A percentile compares a stretch with the other conserved stretches of the same genome.
These are phyloP conservation scores for Lerista edwardsae DNA, from an alignment of 2,797 vertebrate species.

Conservation along the genomic window DNA sequence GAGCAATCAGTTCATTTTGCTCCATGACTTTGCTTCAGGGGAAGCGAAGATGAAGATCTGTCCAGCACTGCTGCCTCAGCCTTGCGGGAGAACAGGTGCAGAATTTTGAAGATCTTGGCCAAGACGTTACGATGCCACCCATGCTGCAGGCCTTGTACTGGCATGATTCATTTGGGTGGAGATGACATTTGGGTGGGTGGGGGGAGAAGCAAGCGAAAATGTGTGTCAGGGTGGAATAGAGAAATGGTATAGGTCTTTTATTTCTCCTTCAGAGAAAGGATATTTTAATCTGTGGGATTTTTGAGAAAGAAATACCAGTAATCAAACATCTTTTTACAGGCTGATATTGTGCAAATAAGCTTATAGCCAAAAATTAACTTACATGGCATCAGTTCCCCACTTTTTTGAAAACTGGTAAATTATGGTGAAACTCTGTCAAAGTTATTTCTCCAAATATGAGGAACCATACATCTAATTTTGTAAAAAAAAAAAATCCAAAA, in stretches of 20 bases:
- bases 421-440: not conserved
- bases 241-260: not conserved
- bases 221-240: not conserved
- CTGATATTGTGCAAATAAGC: not conserved
- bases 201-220: no score
- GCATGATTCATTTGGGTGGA: constrained; percentile 24
- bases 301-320: not conserved
- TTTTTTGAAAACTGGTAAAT: not conserved
- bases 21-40: not conserved
- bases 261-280: not conserved
- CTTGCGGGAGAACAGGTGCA: constrained; percentile 32
- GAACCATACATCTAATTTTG: not conserved
- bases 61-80: constrained; percentile 6
- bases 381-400: not conserved
- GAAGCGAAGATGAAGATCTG: constrained; percentile 7
- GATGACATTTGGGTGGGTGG: not conserved
- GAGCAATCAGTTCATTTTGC: not conserved
- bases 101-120: not conserved
- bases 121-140: constrained; percentile 18
- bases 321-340: not conserved
- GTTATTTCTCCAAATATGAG: not conserved
- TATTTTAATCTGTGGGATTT: not conserved
- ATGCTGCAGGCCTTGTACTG: constrained; percentile 21
- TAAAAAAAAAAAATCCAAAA: not conserved
- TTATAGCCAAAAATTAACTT: not conserved